phyloP scores from a whole-genome alignment of 2,797 vertebrate genomes.

The Novumbra hubbsi region DNA sequence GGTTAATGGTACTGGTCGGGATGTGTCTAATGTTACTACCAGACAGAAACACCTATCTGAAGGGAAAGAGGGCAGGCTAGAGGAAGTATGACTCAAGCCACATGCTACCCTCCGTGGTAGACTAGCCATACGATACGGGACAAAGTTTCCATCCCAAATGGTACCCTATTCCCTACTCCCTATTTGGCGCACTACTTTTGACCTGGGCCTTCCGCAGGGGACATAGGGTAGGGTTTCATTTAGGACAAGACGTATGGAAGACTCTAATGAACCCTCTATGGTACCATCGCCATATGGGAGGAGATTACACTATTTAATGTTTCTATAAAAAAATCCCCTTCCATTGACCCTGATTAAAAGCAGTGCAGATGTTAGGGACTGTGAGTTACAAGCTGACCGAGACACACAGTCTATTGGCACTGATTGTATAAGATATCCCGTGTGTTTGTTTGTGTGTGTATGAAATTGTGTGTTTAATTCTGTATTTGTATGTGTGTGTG shows the following conservation, averaged over 20 bases:
- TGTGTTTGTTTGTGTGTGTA: background rate
- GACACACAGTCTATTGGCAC: background rate
- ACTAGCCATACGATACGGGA: background rate
- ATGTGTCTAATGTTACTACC: constrained; percentile 20
- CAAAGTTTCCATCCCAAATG: background rate
- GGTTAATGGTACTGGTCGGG: constrained; percentile 15
- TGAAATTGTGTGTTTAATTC: background rate
- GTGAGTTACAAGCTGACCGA: background rate
- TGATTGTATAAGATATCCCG: background rate
- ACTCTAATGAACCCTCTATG: background rate
- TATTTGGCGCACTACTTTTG: background rate
- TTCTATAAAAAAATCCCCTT: constrained; percentile 1
- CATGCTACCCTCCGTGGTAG: background rate
- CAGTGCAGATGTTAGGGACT: background rate
- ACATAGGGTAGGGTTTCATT: background rate
- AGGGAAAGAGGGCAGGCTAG: constrained; percentile 9
- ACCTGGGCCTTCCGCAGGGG: background rate
- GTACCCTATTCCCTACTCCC: constrained; percentile 2
- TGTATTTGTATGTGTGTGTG: background rate
- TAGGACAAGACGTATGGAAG: background rate
- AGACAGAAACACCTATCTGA: constrained; percentile 23
- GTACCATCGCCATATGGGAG: background rate
- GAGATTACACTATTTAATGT: background rate
- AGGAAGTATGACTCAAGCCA: background rate
- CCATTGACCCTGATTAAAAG: constrained; percentile 9